Base-by-base conservation (phyloP, 2,797 vertebrate genomes). In the Paratrypauchen microcephalus region DNA sequence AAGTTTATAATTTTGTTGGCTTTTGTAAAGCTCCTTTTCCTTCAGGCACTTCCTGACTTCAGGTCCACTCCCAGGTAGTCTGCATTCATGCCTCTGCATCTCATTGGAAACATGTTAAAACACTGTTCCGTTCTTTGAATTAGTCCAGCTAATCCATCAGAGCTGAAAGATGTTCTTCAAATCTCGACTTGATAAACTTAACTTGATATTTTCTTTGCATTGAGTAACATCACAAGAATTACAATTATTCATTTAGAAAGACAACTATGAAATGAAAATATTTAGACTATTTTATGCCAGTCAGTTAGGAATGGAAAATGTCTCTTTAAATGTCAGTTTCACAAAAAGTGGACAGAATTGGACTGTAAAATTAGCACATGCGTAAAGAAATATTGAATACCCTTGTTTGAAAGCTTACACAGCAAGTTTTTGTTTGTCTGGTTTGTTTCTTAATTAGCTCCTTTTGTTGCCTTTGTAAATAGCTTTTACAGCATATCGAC, bases 41-140 rank as follows among this genome's bases (percentile, higher is more conserved):
- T 62, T 16, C 36, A 61, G 48, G 23, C 21, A 13, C 28, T 36
- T 55, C 13, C 26, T 26, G 19, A 23, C 23, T 60, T 60, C 64
- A 36, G 48, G 28, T 36, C 9, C 21, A 52, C 67, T 69, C 52
- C 41, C 41, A 45, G 13, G 41, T 45, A 45, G 41, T 45, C 15
- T 45, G 41, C 16, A 45, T 45, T 45, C 21, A n/a, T 62, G 61
- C 16, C 58, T 69, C 41, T 62, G 70, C n/a, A 12, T 67, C 61
- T 65, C 54, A 52, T 72, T 28, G 47, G 67, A 71, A 69, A 23
- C 63, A 59, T 66, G 71, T 79, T 68, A 64, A 47, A 67, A 63
- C 41, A 45, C 12, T 45, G 41, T 45, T 45, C 16, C 41, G 16
- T 45, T 45, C 41, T 45, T 26, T 61, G 21, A 11, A 50, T 28